These are phyloP conservation scores for Mesocricetus auratus DNA, from an alignment of 2,113 vertebrate genomes.

Conservation along the genomic window DNA sequence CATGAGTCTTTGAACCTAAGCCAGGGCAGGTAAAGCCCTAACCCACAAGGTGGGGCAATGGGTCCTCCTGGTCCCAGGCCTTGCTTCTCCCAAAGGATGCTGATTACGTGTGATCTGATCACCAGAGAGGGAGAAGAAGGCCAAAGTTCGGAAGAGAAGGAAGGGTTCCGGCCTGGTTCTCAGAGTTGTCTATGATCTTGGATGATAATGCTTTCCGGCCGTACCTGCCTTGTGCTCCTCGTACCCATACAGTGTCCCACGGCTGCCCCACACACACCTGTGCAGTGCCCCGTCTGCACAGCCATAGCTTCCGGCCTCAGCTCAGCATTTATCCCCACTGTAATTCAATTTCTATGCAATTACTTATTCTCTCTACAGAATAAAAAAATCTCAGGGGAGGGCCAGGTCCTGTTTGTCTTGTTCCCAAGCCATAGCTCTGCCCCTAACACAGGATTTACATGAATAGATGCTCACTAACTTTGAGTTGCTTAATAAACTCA, in stretches of 20 bases:
- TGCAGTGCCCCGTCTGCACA: not conserved
- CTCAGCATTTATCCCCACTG: not conserved
- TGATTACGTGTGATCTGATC: not conserved
- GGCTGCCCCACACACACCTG: not conserved
- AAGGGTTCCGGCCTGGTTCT: not conserved
- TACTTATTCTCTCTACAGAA: conserved; percentile 28
- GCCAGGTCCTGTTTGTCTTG: conserved; percentile 13
- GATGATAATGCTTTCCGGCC: not conserved
- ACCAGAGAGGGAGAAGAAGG: not conserved
- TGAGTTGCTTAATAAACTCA: not conserved
- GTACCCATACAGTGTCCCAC: not conserved
- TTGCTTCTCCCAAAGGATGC: not conserved
- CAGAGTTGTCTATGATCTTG: not conserved
- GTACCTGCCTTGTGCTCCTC: not conserved
- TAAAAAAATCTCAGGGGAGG: not conserved
- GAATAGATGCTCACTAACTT: not conserved
- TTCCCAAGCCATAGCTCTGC: not conserved
- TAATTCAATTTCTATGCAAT: conserved; percentile 26
- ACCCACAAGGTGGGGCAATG: not conserved
- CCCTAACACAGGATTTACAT: not conserved
- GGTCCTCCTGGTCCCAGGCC: not conserved
- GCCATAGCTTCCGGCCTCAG: not conserved
- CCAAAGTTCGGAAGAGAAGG: not conserved
- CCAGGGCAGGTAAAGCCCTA: not conserved
- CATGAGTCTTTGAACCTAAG: not conserved